Evolutionary conservation across 2,113 vertebrate species (phyloP).

Genomic region (Sapayoa aenigma): DNA sequence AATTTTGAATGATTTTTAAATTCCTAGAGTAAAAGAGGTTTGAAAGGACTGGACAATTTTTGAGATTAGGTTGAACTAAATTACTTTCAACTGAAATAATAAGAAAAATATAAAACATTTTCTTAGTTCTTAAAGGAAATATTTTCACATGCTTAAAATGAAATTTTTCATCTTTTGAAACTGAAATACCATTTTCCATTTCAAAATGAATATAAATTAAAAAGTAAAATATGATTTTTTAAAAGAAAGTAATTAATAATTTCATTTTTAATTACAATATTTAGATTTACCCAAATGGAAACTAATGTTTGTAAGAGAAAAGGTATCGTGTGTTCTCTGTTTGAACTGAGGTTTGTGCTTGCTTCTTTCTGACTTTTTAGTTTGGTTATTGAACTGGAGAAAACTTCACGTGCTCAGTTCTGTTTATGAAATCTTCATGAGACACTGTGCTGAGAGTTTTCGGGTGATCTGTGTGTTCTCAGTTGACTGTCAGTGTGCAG

Average conservation of each 20-base stretch:
- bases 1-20: background rate
- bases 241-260: background rate
- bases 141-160: background rate
- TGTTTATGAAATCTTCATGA: background rate
- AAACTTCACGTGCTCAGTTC: background rate
- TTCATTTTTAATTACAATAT: background rate
- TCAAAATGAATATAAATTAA: background rate
- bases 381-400: background rate
- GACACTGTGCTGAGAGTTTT: background rate
- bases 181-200: background rate
- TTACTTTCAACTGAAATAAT: background rate
- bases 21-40: background rate
- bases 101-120: background rate
- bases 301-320: background rate
- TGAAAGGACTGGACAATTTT: background rate
- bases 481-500: background rate
- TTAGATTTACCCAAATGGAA: background rate
- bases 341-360: background rate
- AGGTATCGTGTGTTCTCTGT: accelerated
- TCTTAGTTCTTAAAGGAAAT: background rate
- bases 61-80: background rate
- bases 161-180: background rate
- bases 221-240: background rate
- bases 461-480: background rate
- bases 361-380: background rate